Evolutionary conservation across 2,113 vertebrate genomes (phyloP), one percentile per base, ranked within the genome.

Genomic region (Promerops cafer): DNA sequence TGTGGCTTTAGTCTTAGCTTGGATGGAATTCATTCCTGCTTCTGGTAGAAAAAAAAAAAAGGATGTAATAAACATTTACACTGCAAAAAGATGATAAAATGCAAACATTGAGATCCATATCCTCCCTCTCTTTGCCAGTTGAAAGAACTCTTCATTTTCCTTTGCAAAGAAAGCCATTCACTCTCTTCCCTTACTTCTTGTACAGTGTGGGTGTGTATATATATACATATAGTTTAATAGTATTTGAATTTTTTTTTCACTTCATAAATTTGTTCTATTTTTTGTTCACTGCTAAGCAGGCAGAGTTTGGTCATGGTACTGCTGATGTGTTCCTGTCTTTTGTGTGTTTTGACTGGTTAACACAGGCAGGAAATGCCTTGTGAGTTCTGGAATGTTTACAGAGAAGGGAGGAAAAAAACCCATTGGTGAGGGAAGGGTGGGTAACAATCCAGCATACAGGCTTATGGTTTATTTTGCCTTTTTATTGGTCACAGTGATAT

Each of bases 351-450:
- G 47, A n/a, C 20, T n/a, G 31, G 8, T 57, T 57, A 50, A 53
- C 19, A 7, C 26, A 60, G 26, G 16, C 42, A 75, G 31, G 22
- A 33, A 57, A 39, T 0, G 1, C 13, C 21, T 21, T 0, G 1
- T 11, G 15, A 47, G 37, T 13, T 47, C 23, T 39, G 3, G 60
- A 85, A 42, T 26, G 0, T 68, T 86, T 44, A 33, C 2, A 40
- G 33, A 35, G 57, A 44, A 59, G 16, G 7, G 31, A 60, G 8
- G 2, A 11, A 57, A 56, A 64, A 12, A 2, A 0, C 22, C 13
- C 2, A 4, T 39, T 33, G 68, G 3, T 61, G n/a, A 71, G 39
- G 9, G 11, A 16, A 61, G 17, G 35, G 14, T 42, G 13, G 21
- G 7, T 42, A 42, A 42, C 10, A 50, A 66, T 53, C 40, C 26